These are phyloP conservation scores for Nemurella pictetii DNA, from an alignment of 2,888 invertebrate genomes.

Conservation along the genomic window DNA sequence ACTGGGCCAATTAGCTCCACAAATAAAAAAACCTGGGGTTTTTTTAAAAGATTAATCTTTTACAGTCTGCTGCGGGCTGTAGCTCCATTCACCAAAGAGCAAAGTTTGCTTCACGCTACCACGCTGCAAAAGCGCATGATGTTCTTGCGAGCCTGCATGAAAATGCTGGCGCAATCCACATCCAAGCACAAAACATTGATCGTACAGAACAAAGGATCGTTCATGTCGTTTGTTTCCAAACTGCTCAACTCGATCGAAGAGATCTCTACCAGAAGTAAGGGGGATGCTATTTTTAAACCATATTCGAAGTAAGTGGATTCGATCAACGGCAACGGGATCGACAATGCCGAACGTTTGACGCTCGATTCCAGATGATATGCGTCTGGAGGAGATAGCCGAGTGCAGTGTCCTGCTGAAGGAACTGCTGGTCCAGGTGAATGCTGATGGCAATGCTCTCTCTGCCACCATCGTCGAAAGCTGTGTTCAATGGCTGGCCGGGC, in stretches of 20 bases:
- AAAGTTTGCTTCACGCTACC: constrained; percentile 53
- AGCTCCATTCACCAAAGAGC: constrained; percentile 59
- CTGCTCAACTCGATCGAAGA: constrained; percentile 52
- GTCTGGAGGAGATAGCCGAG: constrained; percentile 51
- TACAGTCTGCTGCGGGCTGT: constrained; percentile 63
- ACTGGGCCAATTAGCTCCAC: neutral
- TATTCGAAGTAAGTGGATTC: neutral
- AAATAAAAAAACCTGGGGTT: neutral
- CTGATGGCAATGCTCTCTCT: constrained; percentile 50
- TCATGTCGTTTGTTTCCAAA: constrained; percentile 54
- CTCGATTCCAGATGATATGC: constrained; percentile 52
- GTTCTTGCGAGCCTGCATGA: constrained; percentile 63
- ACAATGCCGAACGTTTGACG: constrained; percentile 25
- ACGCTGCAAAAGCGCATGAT: constrained; percentile 61
- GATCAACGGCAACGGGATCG: no score
- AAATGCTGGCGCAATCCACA: constrained; percentile 60
- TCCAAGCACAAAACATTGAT: constrained; percentile 58
- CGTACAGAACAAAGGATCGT: constrained; percentile 55
- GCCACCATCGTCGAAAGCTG: constrained; percentile 49
- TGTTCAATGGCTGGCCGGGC: constrained; percentile 55
- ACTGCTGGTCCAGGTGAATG: constrained; percentile 54
- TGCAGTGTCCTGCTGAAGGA: constrained; percentile 58
- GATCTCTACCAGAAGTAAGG: constrained; percentile 32
- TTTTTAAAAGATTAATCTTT: constrained; percentile 40
- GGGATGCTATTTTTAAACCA: neutral